A percentile compares a stretch with the other conserved stretches of the same genome.
These are phyloP conservation scores for Maccullochella peelii DNA, from an alignment of 2,113 vertebrate genomes.

Conservation along the genomic window DNA sequence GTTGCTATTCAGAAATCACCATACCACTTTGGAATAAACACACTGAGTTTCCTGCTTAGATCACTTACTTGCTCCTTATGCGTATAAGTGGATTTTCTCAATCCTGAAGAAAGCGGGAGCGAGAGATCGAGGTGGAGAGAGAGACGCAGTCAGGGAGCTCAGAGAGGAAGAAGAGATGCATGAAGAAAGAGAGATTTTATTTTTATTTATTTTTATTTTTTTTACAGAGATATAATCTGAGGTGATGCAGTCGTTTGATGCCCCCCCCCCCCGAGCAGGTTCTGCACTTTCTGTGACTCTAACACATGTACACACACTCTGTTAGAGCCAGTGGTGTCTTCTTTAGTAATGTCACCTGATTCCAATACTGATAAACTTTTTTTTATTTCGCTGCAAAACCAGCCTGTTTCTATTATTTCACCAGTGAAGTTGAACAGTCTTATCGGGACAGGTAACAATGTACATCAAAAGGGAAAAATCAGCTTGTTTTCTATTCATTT, in stretches of 20 bases:
- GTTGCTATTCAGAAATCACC: not conserved
- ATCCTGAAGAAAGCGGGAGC: not conserved
- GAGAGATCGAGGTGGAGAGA: not conserved
- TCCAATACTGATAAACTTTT: not conserved
- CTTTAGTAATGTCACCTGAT: not conserved
- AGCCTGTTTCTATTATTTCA: no score
- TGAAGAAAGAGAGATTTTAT: no score
- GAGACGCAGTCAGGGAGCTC: not conserved
- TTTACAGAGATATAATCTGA: not conserved
- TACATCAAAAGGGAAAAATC: no score
- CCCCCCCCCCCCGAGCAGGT: not conserved
- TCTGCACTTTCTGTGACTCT: conserved; percentile 9
- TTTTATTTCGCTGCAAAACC: no score
- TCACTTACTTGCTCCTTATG: conserved; percentile 1
- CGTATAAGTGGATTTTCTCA: conserved; percentile 12
- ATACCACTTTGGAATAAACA: not conserved
- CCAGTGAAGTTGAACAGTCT: no score
- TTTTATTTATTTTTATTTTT: no score
- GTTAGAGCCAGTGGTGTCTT: not conserved
- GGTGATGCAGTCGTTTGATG: not conserved
- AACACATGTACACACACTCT: not conserved
- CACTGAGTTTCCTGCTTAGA: not conserved
- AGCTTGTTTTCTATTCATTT: no score
- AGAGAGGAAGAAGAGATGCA: not conserved
- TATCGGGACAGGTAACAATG: no score